Evolutionary conservation across 1,140 invertebrate species (phyloP).

Genomic region (Cherax destructor): DNA sequence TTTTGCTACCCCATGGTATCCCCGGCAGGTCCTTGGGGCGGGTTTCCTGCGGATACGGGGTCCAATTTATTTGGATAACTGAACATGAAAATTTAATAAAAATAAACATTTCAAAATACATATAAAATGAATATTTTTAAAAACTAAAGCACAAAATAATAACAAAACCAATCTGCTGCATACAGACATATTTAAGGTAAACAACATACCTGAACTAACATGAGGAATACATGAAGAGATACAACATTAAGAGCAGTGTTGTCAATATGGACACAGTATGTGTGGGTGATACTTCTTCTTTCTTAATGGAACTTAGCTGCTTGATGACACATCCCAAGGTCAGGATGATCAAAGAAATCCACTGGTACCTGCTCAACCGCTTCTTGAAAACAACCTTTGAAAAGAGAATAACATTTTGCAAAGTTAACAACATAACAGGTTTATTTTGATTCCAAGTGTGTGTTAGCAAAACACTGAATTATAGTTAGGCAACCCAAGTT

Average conservation of each 20-base stretch:
- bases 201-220: constrained; percentile 37
- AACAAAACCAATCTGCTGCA: background rate
- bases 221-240: constrained; percentile 4
- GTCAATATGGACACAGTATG: background rate
- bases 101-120: too few species aligned
- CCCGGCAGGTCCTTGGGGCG: too few species aligned
- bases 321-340: constrained; percentile 95
- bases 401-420: constrained; percentile 69
- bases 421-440: too few species aligned
- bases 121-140: too few species aligned
- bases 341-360: constrained; percentile 90
- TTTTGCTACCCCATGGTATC: too few species aligned
- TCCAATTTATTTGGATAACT: too few species aligned
- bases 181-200: background rate
- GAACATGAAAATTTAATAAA: too few species aligned
- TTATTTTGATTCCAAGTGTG: too few species aligned
- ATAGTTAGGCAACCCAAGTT: too few species aligned
- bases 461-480: too few species aligned
- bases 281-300: background rate
- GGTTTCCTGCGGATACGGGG: too few species aligned
- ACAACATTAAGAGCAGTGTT: constrained; percentile 11
- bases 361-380: constrained; percentile 87
- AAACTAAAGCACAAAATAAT: too few species aligned
- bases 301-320: constrained; percentile 83
- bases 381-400: constrained; percentile 89